These are phyloP conservation scores for Eubasilissa regina DNA, from an alignment of 1,140 invertebrate species.

Conservation along the genomic window DNA sequence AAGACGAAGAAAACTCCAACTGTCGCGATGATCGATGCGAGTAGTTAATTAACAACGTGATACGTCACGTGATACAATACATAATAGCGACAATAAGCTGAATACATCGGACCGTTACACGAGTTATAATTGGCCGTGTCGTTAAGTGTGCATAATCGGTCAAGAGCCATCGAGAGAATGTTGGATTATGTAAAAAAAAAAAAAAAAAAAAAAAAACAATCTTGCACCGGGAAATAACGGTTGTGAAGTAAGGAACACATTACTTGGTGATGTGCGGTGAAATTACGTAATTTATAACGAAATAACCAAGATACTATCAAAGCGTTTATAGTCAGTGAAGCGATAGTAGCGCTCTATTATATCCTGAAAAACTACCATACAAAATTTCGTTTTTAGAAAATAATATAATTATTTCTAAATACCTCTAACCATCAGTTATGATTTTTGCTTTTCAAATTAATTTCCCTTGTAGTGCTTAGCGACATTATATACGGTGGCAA, in stretches of 20 bases:
- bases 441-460: no score
- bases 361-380: no score
- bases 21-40: slow-evolving; percentile 1
- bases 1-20: slow-evolving; percentile 1
- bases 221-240: background rate
- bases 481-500: no score
- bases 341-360: no score
- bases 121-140: background rate
- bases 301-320: no score
- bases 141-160: background rate
- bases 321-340: no score
- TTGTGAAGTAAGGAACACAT: background rate
- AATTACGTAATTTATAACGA: no score
- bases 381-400: no score
- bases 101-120: background rate
- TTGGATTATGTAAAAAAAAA: background rate
- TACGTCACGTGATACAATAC: slow-evolving; percentile 1
- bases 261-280: no score
- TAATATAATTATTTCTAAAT: no score
- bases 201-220: background rate
- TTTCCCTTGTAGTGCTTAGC: no score
- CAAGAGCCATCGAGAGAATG: background rate
- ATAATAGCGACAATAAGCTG: background rate
- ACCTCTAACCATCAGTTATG: no score
- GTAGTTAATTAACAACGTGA: background rate